These are phyloP conservation scores for Temnothorax longispinosus DNA, from an alignment of 1,140 invertebrate genomes.

Conservation along the genomic window DNA sequence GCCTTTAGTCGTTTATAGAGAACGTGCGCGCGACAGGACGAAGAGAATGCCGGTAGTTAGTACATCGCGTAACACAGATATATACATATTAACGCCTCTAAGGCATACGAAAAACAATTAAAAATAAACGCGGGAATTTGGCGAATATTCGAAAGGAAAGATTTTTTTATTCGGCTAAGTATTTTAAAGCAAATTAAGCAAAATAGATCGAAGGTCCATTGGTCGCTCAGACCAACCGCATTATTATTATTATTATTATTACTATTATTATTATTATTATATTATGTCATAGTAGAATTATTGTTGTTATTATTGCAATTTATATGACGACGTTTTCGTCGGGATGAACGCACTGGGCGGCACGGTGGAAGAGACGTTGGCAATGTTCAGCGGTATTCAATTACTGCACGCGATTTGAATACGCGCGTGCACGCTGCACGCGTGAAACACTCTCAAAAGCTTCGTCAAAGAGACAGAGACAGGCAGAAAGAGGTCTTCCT, in stretches of 20 bases:
- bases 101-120: neutral
- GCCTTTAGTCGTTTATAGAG: neutral
- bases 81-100: neutral
- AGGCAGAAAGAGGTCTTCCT: neutral
- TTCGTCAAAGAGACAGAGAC: conserved; percentile 10
- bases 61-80: neutral
- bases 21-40: conserved; percentile 4
- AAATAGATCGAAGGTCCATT: neutral
- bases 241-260: conserved; percentile 75
- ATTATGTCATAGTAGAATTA: conserved; percentile 61
- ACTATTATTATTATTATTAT: conserved; percentile 69
- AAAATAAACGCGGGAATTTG: neutral
- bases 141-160: neutral
- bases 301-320: conserved; percentile 68
- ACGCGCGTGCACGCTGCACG: neutral
- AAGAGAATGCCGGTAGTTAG: neutral
- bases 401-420: conserved; percentile 38
- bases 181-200: conserved; percentile 5
- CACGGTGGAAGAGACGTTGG: conserved; percentile 30
- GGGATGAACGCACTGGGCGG: conserved; percentile 28
- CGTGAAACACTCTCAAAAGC: conserved; percentile 12
- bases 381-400: conserved; percentile 31
- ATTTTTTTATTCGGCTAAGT: neutral
- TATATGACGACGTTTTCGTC: conserved; percentile 7
- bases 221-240: conserved; percentile 46